Percentiles rank a stretch among this genome's conserved stretches.
phyloP scores from a whole-genome alignment of 2,113 vertebrate species.

The Saccopteryx leptura region DNA sequence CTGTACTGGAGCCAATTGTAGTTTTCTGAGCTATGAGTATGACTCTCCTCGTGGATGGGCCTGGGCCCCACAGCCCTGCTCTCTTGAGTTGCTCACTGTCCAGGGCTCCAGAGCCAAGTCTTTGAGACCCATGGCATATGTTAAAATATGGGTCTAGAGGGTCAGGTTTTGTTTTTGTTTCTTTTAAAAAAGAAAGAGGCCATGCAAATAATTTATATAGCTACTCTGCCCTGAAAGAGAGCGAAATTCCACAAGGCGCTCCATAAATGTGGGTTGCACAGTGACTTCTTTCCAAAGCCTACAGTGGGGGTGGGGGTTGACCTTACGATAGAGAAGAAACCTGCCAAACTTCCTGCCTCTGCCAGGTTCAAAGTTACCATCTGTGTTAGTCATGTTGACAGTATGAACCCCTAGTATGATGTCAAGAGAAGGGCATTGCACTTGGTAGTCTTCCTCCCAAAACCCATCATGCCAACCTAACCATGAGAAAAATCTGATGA shows the following conservation, averaged over 20 bases:
- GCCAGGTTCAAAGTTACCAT: background rate
- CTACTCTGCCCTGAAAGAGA: too few species aligned
- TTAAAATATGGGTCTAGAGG: background rate
- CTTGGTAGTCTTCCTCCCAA: background rate
- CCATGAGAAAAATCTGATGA: background rate
- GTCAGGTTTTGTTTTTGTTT: background rate
- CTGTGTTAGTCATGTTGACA: background rate
- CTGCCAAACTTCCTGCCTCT: background rate
- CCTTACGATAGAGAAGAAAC: background rate
- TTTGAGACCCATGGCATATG: background rate
- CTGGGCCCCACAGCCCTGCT: too few species aligned
- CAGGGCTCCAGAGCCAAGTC: background rate
- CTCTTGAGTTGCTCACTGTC: background rate
- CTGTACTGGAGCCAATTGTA: background rate
- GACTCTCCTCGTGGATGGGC: background rate
- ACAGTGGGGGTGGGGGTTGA: background rate
- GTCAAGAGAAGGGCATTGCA: background rate
- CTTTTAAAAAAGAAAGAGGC: background rate
- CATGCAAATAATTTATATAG: background rate
- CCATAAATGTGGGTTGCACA: accelerated
- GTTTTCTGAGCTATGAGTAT: background rate
- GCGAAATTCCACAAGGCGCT: accelerated
- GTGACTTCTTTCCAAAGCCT: background rate
- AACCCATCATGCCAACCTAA: background rate
- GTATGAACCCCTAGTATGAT: background rate